Percentiles rank a stretch among this genome's conserved stretches.
phyloP scores from a whole-genome alignment of 1,140 invertebrate genomes.

The Drosophila repleta region DNA sequence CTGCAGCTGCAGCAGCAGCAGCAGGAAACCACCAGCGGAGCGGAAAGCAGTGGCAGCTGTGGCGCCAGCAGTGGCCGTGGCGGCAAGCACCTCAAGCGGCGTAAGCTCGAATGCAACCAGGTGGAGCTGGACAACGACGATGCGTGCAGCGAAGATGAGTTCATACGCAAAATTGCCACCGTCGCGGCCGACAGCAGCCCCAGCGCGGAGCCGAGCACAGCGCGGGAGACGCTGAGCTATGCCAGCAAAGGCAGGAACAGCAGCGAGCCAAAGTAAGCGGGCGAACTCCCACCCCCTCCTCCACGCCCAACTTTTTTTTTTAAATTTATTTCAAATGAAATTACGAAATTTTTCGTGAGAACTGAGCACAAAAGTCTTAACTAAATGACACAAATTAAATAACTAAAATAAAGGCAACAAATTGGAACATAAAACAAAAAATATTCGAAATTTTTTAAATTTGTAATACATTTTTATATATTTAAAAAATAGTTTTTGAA shows the following conservation, averaged over 20 bases:
- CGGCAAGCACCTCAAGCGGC: constrained; percentile 84
- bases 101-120: constrained; percentile 87
- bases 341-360: neutral
- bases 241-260: constrained; percentile 21
- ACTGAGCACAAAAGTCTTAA: no score
- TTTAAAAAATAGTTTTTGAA: no score
- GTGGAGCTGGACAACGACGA: constrained; percentile 87
- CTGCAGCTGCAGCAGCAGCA: constrained; percentile 39
- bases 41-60: constrained; percentile 13
- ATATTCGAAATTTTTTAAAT: no score
- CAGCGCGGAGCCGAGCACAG: neutral
- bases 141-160: constrained; percentile 85
- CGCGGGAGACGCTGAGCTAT: constrained; percentile 5
- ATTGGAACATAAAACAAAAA: no score
- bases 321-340: constrained; percentile 18
- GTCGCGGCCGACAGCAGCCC: constrained; percentile 23
- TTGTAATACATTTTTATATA: no score
- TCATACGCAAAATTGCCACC: constrained; percentile 78
- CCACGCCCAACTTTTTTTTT: neutral
- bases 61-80: constrained; percentile 5
- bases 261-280: constrained; percentile 71
- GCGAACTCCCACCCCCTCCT: neutral
- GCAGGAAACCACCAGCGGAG: constrained; percentile 15
- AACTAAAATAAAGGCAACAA: no score
- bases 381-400: no score